Conservation (phyloP, 1,140 invertebrate genomes). For the Camponotus vicinus region DNA sequence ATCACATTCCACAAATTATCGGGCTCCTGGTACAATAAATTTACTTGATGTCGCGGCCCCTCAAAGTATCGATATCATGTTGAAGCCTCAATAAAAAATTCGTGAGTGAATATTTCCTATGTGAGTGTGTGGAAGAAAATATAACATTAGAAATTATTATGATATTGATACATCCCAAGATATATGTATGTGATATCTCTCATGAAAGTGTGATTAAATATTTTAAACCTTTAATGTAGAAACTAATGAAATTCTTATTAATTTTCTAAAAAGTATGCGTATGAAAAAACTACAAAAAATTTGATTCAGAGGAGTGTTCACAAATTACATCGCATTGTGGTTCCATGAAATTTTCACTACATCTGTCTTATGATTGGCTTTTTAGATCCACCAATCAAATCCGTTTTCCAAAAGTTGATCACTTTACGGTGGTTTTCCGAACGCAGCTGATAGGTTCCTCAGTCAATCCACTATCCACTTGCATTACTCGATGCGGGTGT, state of each 20-base stretch:
- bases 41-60: slow-evolving; percentile 74
- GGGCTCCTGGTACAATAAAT: slow-evolving; percentile 69
- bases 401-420: neutral
- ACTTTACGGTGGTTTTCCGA: neutral
- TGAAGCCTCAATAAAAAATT: slow-evolving; percentile 74
- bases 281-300: too few species aligned
- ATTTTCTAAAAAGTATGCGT: too few species aligned
- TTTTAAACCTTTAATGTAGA: too few species aligned
- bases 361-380: neutral
- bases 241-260: too few species aligned
- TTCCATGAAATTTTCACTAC: too few species aligned
- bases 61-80: slow-evolving; percentile 72
- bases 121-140: neutral
- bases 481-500: neutral
- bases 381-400: neutral
- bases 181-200: neutral
- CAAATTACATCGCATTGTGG: too few species aligned
- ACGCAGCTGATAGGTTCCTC: neutral
- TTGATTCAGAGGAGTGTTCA: too few species aligned
- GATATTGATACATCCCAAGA: neutral
- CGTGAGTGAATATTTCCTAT: neutral
- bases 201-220: neutral
- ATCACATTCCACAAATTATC: slow-evolving; percentile 43
- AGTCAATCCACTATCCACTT: neutral
- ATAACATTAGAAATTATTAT: neutral